phyloP scores from a whole-genome alignment of 2,888 invertebrate species.

The Dexiosoma caninum region DNA sequence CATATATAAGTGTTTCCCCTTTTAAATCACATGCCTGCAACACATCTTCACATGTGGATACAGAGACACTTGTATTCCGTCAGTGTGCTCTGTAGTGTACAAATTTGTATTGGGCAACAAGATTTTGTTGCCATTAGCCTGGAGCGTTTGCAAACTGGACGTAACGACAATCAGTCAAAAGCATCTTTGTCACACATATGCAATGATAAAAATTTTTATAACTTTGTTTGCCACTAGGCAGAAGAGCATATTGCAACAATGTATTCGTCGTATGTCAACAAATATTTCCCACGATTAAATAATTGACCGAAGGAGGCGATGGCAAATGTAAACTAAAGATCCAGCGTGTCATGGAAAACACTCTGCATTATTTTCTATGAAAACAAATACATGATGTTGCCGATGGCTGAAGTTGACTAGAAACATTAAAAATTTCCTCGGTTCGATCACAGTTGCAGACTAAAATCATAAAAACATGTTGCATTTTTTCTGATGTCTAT shows the following conservation, averaged over 20 bases:
- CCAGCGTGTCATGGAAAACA: too few species aligned
- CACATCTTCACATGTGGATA: not conserved
- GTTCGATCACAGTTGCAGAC: too few species aligned
- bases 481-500: too few species aligned
- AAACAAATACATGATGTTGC: too few species aligned
- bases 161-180: slow-evolving; percentile 55
- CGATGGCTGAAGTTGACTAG: too few species aligned
- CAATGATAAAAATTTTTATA: slow-evolving; percentile 31
- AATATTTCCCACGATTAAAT: not conserved
- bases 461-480: too few species aligned
- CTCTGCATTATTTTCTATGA: too few species aligned
- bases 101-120: slow-evolving; percentile 3
- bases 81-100: not conserved
- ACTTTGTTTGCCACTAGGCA: not conserved
- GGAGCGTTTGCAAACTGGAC: slow-evolving; percentile 38
- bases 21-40: not conserved
- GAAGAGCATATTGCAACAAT: slow-evolving; percentile 19
- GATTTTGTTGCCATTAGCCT: slow-evolving; percentile 28
- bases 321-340: not conserved
- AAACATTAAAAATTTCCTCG: too few species aligned
- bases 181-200: slow-evolving; percentile 51
- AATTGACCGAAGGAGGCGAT: not conserved
- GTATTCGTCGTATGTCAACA: not conserved
- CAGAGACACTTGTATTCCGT: not conserved
- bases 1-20: not conserved